Base-by-base conservation (phyloP, 2,888 invertebrate species). In the Lordiphosa fenestrarum region DNA sequence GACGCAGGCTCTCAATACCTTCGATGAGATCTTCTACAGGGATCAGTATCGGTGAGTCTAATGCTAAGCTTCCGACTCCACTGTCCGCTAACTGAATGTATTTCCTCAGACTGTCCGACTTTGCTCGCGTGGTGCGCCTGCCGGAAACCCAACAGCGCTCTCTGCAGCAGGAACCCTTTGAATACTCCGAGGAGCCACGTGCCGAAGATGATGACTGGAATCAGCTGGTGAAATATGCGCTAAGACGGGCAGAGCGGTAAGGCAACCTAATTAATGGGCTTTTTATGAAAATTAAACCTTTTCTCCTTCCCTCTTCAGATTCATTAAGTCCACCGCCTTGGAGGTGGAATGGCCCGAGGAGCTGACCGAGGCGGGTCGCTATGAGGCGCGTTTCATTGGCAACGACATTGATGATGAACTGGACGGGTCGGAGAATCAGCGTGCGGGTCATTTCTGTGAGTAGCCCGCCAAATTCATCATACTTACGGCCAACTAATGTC, bases 341-440 rank as follows among this genome's bases (percentile, higher is more conserved):
- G 95, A 95, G 88, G 91, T 95, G 67, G 91, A 93, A 25, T 90
- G 95, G 48, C 93, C 95, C 38, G 93, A 94, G 61, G 94, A 95
- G 52, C 92, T 94, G n/a, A 94, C 94, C 0, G 94, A 94, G 40
- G 91, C 91, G 4, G 95, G 95, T 0, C 90, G 94, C 49, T 94
- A 95, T 64, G 93, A 95, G 1, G 95, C 96, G 0, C 91, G 95
- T 64, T 95, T 96, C 88, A 91, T 96, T 37, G 95, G 95, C 69
- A 95, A 95, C 82, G 95, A 95, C 84, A 95, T 96, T 52, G 94
- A 94, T 60, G 94, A 94, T 80, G 96, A 96, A 88, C 93, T 95
- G 6, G 95, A 96, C 85, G 92, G 94, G 13, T 92, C 95, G 71
- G 95, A 96, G 86, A 94, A 95, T 78, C 95, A 96, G 88, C 94